Evolutionary conservation across 2,113 vertebrate species (phyloP).

Genomic region (Glaucomys volans): DNA sequence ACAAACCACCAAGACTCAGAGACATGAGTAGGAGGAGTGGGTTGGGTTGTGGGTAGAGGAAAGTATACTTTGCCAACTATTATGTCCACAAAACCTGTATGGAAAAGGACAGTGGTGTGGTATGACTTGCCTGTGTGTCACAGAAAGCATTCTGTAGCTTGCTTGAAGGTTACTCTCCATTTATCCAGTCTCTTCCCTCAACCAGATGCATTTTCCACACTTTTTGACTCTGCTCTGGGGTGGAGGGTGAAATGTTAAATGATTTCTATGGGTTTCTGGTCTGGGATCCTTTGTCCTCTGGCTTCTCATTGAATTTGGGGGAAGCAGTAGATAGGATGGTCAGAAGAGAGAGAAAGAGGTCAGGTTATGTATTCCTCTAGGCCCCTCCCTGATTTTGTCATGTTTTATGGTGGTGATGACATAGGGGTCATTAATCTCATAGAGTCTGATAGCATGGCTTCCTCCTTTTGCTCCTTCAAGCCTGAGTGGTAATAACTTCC

Average conservation of each 20-base stretch:
- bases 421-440: background rate
- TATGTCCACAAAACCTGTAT: background rate
- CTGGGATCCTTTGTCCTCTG: background rate
- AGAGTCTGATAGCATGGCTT: background rate
- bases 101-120: background rate
- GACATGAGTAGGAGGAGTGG: background rate
- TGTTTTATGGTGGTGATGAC: background rate
- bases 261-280: background rate
- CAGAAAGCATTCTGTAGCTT: background rate
- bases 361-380: background rate
- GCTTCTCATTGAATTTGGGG: background rate
- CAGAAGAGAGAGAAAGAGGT: background rate
- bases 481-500: background rate
- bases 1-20: background rate
- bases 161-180: background rate
- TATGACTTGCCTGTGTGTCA: background rate
- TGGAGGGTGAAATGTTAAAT: background rate
- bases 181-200: background rate
- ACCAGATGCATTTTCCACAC: background rate
- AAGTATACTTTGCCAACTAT: background rate
- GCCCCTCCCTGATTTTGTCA: background rate
- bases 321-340: background rate
- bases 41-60: background rate
- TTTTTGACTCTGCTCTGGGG: background rate
- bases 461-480: background rate